phyloP scores from a whole-genome alignment of 1,140 invertebrate species.

The Brachionus paranguensis region DNA sequence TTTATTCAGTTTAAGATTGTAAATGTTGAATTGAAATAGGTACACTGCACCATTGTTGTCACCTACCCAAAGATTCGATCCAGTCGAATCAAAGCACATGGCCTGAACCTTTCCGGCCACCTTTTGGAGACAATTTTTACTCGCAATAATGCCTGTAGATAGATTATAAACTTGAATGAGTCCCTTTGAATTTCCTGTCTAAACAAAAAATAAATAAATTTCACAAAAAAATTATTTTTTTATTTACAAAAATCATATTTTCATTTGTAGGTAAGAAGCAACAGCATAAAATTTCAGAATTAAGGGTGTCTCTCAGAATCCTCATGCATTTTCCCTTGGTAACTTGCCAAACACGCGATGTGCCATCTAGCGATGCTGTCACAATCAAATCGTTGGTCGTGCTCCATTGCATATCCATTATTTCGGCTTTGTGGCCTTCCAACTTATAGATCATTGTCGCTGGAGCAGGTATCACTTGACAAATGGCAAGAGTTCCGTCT shows the following conservation, averaged over 20 bases:
- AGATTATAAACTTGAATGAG: conserved; percentile 74
- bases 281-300: conserved; percentile 66
- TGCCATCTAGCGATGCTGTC: conserved; percentile 69
- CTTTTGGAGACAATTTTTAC: conserved; percentile 65
- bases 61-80: conserved; percentile 73
- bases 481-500: conserved; percentile 73
- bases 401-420: conserved; percentile 79
- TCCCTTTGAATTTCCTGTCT: conserved; percentile 71
- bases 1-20: conserved; percentile 66
- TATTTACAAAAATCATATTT: conserved; percentile 72
- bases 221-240: conserved; percentile 40
- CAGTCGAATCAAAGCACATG: conserved; percentile 71
- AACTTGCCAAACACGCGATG: conserved; percentile 65
- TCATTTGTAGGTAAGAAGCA: conserved; percentile 78
- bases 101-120: conserved; percentile 69
- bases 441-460: conserved; percentile 68
- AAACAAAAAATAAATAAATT: not conserved
- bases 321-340: conserved; percentile 49
- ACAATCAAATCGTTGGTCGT: conserved; percentile 76
- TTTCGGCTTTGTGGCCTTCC: conserved; percentile 68
- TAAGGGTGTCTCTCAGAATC: conserved; percentile 62
- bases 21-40: conserved; percentile 66
- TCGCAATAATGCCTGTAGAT: conserved; percentile 72
- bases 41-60: conserved; percentile 71
- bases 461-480: conserved; percentile 65